These are phyloP conservation scores for Peromyscus melanophrys DNA, from an alignment of 2,797 vertebrate genomes.

Conservation along the genomic window DNA sequence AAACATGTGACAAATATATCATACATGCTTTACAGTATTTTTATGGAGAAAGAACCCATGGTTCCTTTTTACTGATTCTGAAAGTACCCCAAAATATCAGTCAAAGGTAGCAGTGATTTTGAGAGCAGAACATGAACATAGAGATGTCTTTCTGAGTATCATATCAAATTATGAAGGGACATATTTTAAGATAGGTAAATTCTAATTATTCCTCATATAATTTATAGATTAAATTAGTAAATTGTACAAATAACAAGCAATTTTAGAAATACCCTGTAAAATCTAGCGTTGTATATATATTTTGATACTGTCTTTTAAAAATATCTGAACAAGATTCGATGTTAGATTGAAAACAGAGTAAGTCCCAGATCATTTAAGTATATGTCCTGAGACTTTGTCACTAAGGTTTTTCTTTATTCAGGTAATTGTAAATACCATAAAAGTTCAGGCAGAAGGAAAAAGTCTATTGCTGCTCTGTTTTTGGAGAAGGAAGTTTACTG, in stretches of 20 bases:
- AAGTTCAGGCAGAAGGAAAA: constrained; percentile 39
- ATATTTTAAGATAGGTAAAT: neutral
- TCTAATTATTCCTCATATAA: neutral
- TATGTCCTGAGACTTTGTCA: constrained; percentile 13
- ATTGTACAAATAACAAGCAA: neutral
- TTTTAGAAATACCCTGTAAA: neutral
- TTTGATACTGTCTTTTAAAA: neutral
- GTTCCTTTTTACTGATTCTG: constrained; percentile 26
- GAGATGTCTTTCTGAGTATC: neutral
- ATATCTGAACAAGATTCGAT: neutral
- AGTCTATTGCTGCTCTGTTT: neutral
- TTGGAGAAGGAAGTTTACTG: constrained; percentile 36
- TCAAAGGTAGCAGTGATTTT: neutral
- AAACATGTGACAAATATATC: neutral
- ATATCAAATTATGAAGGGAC: neutral
- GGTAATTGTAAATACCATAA: constrained; percentile 3
- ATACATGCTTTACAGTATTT: neutral
- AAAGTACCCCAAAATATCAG: neutral
- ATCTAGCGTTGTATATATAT: neutral
- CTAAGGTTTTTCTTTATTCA: neutral
- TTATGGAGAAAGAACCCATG: neutral
- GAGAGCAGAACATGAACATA: neutral
- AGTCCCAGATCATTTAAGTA: neutral
- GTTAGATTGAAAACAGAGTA: constrained; percentile 44
- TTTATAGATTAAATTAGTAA: constrained; percentile 39